These are phyloP conservation scores for Leptogaster cylindrica DNA, from an alignment of 2,888 invertebrate genomes.

Conservation along the genomic window DNA sequence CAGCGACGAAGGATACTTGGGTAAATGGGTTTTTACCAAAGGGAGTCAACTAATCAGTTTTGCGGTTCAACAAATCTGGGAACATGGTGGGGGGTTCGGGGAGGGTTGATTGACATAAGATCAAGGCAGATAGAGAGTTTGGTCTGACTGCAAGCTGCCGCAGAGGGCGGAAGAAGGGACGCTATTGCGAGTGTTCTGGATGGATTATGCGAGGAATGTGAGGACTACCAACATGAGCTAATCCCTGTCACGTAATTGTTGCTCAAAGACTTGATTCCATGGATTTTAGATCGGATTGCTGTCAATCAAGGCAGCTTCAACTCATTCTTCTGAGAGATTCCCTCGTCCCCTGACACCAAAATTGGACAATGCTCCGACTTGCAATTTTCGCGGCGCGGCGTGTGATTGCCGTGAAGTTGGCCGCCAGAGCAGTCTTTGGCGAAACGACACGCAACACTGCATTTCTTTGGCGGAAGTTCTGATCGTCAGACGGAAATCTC, in stretches of 20 bases:
- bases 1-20: slow-evolving; percentile 22
- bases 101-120: slow-evolving; percentile 2
- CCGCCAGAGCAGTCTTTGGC: slow-evolving; percentile 8
- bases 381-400: slow-evolving; percentile 26
- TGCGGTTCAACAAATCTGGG: slow-evolving; percentile 29
- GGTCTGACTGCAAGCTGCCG: no score
- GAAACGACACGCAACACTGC: slow-evolving; percentile 44
- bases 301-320: slow-evolving; percentile 18
- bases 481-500: slow-evolving; percentile 48
- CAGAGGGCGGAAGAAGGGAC: no score
- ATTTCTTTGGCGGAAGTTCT: slow-evolving; percentile 47
- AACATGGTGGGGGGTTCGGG: not conserved
- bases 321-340: not conserved
- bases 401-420: slow-evolving; percentile 13
- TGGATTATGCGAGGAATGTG: no score
- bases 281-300: not conserved
- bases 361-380: not conserved
- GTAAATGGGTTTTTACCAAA: slow-evolving; percentile 15
- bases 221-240: no score
- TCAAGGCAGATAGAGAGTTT: not conserved
- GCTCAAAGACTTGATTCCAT: not conserved
- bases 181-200: no score
- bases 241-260: no score
- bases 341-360: not conserved
- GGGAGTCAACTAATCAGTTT: slow-evolving; percentile 36